A percentile compares a stretch with the other conserved stretches of the same genome.
These are phyloP conservation scores for Coenobita brevimanus DNA, from an alignment of 1,140 invertebrate genomes.

Conservation along the genomic window DNA sequence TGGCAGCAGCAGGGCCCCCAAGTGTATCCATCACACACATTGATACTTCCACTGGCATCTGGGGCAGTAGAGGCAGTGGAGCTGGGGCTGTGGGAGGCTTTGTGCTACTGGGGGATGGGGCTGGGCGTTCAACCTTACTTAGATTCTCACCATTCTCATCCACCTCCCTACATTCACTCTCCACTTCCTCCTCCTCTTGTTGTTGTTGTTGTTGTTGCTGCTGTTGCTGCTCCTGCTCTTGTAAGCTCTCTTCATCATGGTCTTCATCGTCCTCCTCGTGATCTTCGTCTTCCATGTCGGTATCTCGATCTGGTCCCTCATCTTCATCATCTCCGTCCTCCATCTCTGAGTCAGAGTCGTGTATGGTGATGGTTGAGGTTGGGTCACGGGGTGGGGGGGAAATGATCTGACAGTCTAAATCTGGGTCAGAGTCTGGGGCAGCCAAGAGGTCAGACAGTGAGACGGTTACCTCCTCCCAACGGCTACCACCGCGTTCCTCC, in stretches of 20 bases:
- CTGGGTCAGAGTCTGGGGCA: slow-evolving; percentile 33
- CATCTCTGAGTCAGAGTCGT: slow-evolving; percentile 65
- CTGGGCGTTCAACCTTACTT: slow-evolving; percentile 15
- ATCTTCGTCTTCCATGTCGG: slow-evolving; percentile 6
- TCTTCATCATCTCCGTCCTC: slow-evolving; percentile 44
- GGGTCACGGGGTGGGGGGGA: slow-evolving; percentile 65
- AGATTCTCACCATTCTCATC: not conserved
- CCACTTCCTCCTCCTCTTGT: not conserved
- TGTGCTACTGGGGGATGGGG: not conserved
- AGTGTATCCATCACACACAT: slow-evolving; percentile 52
- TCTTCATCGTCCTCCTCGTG: slow-evolving; percentile 31
- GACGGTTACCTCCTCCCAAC: slow-evolving; percentile 57
- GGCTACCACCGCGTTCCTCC: slow-evolving; percentile 39
- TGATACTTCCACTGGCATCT: slow-evolving; percentile 44
- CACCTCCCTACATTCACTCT: not conserved
- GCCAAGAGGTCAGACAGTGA: slow-evolving; percentile 54
- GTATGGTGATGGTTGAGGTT: slow-evolving; percentile 68
- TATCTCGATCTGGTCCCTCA: slow-evolving; percentile 27
- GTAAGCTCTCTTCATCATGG: slow-evolving; percentile 28
- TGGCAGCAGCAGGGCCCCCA: not conserved
- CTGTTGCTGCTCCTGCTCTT: no score
- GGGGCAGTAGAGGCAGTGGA: slow-evolving; percentile 29
- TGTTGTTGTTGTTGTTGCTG: not conserved
- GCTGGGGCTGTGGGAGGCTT: slow-evolving; percentile 11
- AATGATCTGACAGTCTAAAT: slow-evolving; percentile 68